Conservation (phyloP, 2,113 vertebrate genomes). For the Microtus pennsylvanicus region DNA sequence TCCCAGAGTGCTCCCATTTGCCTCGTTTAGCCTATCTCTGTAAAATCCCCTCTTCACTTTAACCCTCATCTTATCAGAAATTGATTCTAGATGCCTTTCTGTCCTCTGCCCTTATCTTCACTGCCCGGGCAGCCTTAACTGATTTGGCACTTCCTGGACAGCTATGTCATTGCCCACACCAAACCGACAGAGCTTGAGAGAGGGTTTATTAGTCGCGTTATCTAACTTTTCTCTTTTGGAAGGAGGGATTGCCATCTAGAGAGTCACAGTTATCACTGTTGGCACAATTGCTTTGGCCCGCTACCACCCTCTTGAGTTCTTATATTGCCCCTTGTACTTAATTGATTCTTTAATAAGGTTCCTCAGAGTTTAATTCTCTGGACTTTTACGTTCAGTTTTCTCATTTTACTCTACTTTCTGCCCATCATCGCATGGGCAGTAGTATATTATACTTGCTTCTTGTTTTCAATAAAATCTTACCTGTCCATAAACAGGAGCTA, state of each 20-base stretch:
- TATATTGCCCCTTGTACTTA: constrained; percentile 56
- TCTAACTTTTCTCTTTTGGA: background rate
- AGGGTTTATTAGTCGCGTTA: constrained; percentile 35
- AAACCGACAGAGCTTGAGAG: background rate
- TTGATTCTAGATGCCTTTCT: constrained; percentile 75
- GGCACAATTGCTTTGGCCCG: background rate
- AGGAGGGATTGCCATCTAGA: constrained; percentile 14
- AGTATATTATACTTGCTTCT: constrained; percentile 48
- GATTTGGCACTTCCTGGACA: constrained; percentile 51
- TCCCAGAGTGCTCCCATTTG: constrained; percentile 66
- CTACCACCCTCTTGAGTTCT: constrained; percentile 23
- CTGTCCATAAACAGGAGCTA: constrained; percentile 62
- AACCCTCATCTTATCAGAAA: constrained; percentile 78
- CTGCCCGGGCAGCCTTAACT: constrained; percentile 72
- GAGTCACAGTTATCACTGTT: background rate
- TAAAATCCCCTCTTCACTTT: constrained; percentile 63
- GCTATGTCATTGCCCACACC: background rate
- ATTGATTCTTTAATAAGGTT: constrained; percentile 61
- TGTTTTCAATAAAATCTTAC: constrained; percentile 71
- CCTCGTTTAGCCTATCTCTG: constrained; percentile 67
- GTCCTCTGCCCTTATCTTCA: constrained; percentile 76
- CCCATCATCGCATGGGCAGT: background rate
- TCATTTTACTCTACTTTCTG: constrained; percentile 53
- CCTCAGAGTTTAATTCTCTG: constrained; percentile 50
- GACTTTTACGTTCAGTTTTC: constrained; percentile 48